phyloP scores from a whole-genome alignment of 2,888 invertebrate species.

The Nysson spinosus region DNA sequence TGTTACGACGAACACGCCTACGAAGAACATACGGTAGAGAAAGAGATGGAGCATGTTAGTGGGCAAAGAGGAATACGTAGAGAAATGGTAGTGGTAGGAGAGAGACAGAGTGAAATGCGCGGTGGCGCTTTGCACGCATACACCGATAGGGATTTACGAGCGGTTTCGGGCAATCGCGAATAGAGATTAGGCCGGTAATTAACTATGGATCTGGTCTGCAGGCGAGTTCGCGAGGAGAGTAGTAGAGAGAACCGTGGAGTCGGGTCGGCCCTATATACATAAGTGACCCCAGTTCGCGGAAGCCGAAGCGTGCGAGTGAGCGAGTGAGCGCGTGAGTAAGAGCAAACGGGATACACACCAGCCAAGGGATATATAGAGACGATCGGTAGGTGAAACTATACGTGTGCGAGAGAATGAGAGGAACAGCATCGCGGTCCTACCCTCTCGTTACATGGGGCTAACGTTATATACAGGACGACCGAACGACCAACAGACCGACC shows the following conservation, averaged over 20 bases:
- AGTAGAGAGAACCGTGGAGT: constrained; percentile 60
- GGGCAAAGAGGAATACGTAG: background rate
- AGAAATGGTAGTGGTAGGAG: constrained; percentile 3
- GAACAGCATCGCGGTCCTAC: constrained; percentile 58
- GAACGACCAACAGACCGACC: constrained; percentile 10
- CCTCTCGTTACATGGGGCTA: constrained; percentile 64
- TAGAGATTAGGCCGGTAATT: constrained; percentile 77
- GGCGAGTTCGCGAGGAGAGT: constrained; percentile 67
- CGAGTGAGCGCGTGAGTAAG: constrained; percentile 29
- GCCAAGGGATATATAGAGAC: constrained; percentile 10
- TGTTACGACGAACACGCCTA: constrained; percentile 15
- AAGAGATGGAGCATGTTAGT: background rate
- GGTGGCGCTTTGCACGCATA: constrained; percentile 68
- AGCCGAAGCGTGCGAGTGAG: constrained; percentile 58
- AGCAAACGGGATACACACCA: constrained; percentile 1
- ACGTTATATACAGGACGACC: constrained; percentile 48
- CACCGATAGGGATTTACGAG: constrained; percentile 77
- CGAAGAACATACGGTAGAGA: constrained; percentile 9
- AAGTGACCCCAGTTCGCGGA: constrained; percentile 71
- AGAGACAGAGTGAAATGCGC: constrained; percentile 23
- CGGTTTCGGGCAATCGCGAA: constrained; percentile 77
- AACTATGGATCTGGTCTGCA: constrained; percentile 77
- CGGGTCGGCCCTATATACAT: constrained; percentile 61
- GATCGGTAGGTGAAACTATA: background rate
- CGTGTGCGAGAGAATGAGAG: constrained; percentile 8